Evolutionary conservation across 2,888 invertebrate genomes (phyloP).

Genomic region (Thymelicus acteon): DNA sequence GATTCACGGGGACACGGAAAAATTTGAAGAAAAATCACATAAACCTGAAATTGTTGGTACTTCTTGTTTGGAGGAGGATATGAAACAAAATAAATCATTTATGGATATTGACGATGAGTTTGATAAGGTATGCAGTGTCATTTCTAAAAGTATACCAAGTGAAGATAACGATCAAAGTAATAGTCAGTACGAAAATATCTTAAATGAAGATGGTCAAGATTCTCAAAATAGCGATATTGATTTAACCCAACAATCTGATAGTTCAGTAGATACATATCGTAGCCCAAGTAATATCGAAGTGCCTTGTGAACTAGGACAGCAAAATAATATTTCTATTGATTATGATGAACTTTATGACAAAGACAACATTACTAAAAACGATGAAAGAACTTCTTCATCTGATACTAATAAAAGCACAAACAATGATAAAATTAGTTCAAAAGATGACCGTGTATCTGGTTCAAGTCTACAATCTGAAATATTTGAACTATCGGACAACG

Average conservation of each 20-base stretch:
- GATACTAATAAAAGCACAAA: background rate
- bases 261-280: constrained; percentile 27
- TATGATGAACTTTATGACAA: constrained; percentile 65
- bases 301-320: constrained; percentile 52
- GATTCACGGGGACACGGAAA: no score
- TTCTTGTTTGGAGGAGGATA: no score
- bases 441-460: constrained; percentile 42
- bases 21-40: no score
- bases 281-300: constrained; percentile 4
- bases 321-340: constrained; percentile 66
- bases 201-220: constrained; percentile 1
- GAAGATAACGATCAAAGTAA: background rate
- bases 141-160: background rate
- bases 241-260: constrained; percentile 58
- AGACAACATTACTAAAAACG: constrained; percentile 28
- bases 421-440: constrained; percentile 33
- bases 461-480: constrained; percentile 58
- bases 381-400: background rate
- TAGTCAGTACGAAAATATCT: background rate
- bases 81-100: no score
- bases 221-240: constrained; percentile 50
- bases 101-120: no score
- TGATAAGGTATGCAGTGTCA: no score
- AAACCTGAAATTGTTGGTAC: no score
- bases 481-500: constrained; percentile 83